Evolutionary conservation across 2,888 invertebrate species (phyloP), one percentile per base, ranked within the genome.

Genomic region (Leucozona laternaria): DNA sequence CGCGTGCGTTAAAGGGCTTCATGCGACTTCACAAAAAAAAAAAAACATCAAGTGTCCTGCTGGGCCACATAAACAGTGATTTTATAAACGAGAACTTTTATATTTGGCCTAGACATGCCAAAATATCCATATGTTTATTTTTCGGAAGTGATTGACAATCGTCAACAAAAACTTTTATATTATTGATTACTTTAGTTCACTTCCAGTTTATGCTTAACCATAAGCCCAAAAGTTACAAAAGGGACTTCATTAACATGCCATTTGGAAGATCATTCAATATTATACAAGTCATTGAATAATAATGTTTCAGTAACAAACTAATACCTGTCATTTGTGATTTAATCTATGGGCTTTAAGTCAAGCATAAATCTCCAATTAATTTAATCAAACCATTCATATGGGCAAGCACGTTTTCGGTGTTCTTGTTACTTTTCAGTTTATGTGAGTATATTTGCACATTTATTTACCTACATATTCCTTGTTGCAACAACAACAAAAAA

Each of bases 401-500:
- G 25, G 13, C 22, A 50, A 50, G 22, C 50, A 50, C 22, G 22
- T 53, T 53, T 2, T 53, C 8, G 1, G 15, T 53, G 13, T 15
- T n/a, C 3, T 28, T 28, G 8, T 7, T 28, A 28, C 7, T 13
- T 20, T 60, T 37, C 2, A 60, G 13, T 28, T 13, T 25, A 45
- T 57, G n/a, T 58, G 48, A 50, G 31, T 58, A 17, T 58, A 50
- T 40, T 58, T 68, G 45, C 53, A 25, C 45, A 62, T 78, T 68
- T 68, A 60, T 50, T 60, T 71, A 64, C 45, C 31, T 31, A 10
- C 17, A 13, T 50, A 10, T 50, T 22, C 10, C 15, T 3, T 53
- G 1, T 53, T n/a, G 1, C 1, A 50, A 22, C 11, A 31, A 43
- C 13, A 64, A 37, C 17, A 40, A 40, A 15, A 40, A 40, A 40